Base-by-base conservation (phyloP, 2,888 invertebrate species). In the Drosophila eohydei region DNA sequence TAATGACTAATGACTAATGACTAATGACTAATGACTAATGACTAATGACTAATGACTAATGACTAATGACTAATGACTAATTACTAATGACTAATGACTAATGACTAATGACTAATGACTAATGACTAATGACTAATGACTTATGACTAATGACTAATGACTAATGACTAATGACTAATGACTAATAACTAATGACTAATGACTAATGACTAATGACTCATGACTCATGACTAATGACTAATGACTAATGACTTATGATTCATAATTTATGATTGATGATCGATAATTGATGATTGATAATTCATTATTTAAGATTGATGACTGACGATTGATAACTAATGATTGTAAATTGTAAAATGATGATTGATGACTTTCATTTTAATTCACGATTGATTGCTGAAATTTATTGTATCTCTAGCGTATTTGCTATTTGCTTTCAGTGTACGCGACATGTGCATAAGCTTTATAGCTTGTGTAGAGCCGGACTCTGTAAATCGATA, bases 401-500 rank as follows among this genome's bases (percentile, higher is more conserved):
- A 11, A 21, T 34, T 12, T 5, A 21, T 12, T 34, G 1, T 34
- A 1, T 12, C 0, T 21, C 12, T 26, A 26, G 34, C 26, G 21
- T 12, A 36, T 21, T 36, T 9, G 6, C 3, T 21, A 14, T 61
- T 28, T 50, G 12, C 36, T 9, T 32, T 50, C 7, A 36, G 62
- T 62, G 62, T 11, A 48, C 9, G n/a, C 28, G n/a, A 11, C 28
- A 4, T 40, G 28, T 58, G 34, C 51, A 61, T 72, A 76, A 78
- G 68, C n/a, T 44, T 4, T 30, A 26, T 16, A 26, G 59, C 0
- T 12, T n/a, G 32, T 6, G 12, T 54, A 26, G 44, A 74, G 74
- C 52, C 44, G 14, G 56, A 34, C 64, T 66, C 46, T 50, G 54
- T 44, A 77, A 75, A 75, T 75, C 74, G 67, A 75, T 75, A 75